Conservation (phyloP, 2,113 vertebrate species). For the Pseudorectes ferrugineus region DNA sequence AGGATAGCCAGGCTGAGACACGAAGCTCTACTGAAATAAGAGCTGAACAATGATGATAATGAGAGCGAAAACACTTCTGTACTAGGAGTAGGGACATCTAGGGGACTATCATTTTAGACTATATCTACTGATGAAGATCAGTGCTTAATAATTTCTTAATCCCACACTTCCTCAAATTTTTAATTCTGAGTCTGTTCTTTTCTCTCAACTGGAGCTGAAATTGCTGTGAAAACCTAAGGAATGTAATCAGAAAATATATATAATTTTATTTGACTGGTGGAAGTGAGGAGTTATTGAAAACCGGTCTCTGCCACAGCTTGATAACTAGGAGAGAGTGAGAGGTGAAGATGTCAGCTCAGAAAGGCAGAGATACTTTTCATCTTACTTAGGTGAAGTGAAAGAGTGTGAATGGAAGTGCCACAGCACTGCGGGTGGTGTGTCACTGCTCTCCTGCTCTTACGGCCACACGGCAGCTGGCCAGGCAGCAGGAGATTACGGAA, state of each 20-base stretch:
- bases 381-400: background rate
- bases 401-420: background rate
- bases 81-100: background rate
- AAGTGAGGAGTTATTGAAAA: background rate
- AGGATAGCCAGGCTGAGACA: background rate
- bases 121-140: background rate
- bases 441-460: fast-evolving
- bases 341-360: background rate
- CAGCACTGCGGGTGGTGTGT: background rate
- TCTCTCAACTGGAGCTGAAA: background rate
- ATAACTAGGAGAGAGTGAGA: background rate
- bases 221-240: background rate
- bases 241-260: background rate
- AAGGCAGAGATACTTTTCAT: background rate
- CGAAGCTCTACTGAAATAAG: background rate
- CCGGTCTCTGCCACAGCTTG: background rate
- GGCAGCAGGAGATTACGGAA: background rate
- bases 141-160: background rate
- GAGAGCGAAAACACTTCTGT: background rate
- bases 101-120: background rate
- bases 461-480: fast-evolving
- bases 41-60: background rate
- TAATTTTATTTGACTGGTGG: background rate
- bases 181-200: background rate
- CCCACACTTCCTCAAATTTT: background rate